Evolutionary conservation across 2,797 vertebrate species (phyloP).

Genomic region (Etheostoma nigrum): DNA sequence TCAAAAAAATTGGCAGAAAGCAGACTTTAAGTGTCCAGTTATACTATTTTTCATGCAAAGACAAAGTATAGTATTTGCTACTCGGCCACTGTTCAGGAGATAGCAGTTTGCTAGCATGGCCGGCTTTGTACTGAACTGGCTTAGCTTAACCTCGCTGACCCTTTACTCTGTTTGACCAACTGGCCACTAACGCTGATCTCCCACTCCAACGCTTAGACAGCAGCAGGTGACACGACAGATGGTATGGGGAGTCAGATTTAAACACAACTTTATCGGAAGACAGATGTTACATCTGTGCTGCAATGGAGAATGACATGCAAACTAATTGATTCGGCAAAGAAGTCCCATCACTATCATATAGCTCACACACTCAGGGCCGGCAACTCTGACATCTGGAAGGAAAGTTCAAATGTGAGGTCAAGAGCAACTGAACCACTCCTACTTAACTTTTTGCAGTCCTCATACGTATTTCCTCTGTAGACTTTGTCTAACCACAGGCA

Average conservation of each 20-base stretch:
- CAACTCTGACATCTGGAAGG: constrained; percentile 18
- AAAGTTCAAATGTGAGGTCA: constrained; percentile 32
- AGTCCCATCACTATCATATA: background rate
- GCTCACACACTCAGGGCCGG: background rate
- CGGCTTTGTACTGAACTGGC: constrained; percentile 17
- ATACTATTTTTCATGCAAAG: constrained; percentile 52
- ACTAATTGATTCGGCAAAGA: constrained; percentile 59
- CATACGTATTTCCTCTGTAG: constrained; percentile 18
- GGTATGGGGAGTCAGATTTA: constrained; percentile 70
- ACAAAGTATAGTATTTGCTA: constrained; percentile 18
- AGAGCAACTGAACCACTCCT: constrained; percentile 5
- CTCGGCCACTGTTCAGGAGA: constrained; percentile 4
- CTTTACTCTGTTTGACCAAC: constrained; percentile 74
- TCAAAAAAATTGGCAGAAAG: constrained; percentile 60
- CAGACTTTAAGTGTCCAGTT: constrained; percentile 38
- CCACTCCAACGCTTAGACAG: constrained; percentile 59
- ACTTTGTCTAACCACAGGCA: constrained; percentile 29
- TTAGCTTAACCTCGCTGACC: constrained; percentile 74
- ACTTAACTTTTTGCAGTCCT: background rate
- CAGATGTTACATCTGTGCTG: constrained; percentile 63
- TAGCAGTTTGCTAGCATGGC: constrained; percentile 2
- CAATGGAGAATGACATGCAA: constrained; percentile 45
- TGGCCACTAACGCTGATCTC: constrained; percentile 72
- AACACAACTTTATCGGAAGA: constrained; percentile 55
- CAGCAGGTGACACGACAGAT: constrained; percentile 81